Conservation (phyloP, 2,888 invertebrate genomes). For the Galerucella nymphaeae region DNA sequence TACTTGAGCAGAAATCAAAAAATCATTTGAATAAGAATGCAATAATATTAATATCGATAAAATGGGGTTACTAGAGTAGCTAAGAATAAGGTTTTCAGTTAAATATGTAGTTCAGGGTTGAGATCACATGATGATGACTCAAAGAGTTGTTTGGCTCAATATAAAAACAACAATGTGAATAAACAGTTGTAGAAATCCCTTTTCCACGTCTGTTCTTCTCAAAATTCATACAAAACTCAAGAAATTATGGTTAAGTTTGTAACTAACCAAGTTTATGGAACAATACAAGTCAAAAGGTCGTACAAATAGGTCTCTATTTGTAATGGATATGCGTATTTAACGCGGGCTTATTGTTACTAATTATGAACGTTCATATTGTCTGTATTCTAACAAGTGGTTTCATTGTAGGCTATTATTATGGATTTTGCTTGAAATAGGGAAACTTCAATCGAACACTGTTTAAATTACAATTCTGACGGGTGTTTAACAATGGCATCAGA, state of each 20-base stretch:
- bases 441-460: too few species aligned
- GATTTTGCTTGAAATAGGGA: background rate
- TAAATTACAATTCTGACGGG: too few species aligned
- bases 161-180: too few species aligned
- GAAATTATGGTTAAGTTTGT: background rate
- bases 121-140: too few species aligned
- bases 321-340: conserved; percentile 22
- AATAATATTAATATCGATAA: too few species aligned
- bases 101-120: too few species aligned
- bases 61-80: too few species aligned
- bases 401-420: conserved; percentile 27
- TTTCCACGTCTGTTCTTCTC: background rate
- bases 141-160: too few species aligned
- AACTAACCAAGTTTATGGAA: background rate
- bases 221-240: background rate
- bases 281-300: conserved; percentile 18
- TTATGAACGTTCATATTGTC: conserved; percentile 29
- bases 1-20: too few species aligned
- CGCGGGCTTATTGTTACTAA: conserved; percentile 27
- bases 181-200: background rate
- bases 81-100: too few species aligned
- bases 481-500: too few species aligned
- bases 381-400: conserved; percentile 29
- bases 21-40: too few species aligned
- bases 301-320: conserved; percentile 17